Evolutionary conservation across 1,140 invertebrate species (phyloP), one percentile per base, ranked within the genome.

Genomic region (Brachionus angularis): DNA sequence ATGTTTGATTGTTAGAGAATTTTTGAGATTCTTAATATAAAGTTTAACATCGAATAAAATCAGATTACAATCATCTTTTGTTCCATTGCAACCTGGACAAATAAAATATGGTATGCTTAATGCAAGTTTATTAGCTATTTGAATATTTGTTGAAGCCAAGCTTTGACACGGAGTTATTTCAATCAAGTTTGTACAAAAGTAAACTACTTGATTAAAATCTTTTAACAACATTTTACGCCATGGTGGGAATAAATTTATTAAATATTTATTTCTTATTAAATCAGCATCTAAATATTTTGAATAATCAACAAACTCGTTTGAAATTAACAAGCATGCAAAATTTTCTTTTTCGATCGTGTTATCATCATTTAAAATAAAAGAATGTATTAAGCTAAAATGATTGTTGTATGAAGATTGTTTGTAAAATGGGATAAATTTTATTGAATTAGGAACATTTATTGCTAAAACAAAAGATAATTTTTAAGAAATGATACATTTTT

Each of bases 171-270:
- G 33, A 36, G 27, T 12, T 14, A 58, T 58, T 36, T 58, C 53
- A 5, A 58, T 58, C 18, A 58, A 14, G 39, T 58, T 58, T 39
- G 53, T 58, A 58, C 53, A 4, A 39, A 58, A 58, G 39, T 58
- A 58, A 23, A 58, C 12, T 39, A 12, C 25, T n/a, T 58, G 34
- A 10, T 58, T 58, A 4, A 36, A 14, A 3, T 58, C 31, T 36
- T 58, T 39, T 7, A 58, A 18, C 1, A 58, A 18, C 21, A 58
- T 36, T 58, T 58, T 58, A 25, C 53, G 36, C 53, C 53, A 58
- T 23, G 53, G 53, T 18, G 53, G 53, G 39, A 23, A 58, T 14
- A 58, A 39, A 21, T 58, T 58, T 1, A 58, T 39, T 2, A 39
- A 39, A 25, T 25, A 58, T 58, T 58, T 58, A 18, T 7, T 23